Percentiles rank a stretch among this genome's conserved stretches.
phyloP scores from a whole-genome alignment of 2,797 vertebrate species.

The Pampus argenteus region DNA sequence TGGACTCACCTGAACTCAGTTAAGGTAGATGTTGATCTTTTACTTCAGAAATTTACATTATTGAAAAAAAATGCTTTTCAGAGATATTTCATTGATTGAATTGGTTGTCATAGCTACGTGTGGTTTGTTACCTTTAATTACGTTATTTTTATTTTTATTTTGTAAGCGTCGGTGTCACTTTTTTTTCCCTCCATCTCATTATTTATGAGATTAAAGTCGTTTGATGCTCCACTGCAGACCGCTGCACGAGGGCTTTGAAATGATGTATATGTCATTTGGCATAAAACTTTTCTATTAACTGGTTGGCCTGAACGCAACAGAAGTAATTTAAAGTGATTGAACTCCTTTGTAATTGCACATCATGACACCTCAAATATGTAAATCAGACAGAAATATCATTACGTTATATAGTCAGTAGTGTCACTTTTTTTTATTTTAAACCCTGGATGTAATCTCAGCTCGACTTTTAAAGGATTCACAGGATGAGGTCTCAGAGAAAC shows the following conservation, averaged over 20 bases:
- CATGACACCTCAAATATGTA: neutral
- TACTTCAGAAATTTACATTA: neutral
- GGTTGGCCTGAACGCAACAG: neutral
- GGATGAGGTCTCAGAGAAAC: conserved; percentile 18
- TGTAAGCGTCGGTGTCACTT: neutral
- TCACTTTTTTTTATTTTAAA: neutral
- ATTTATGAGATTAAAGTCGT: neutral
- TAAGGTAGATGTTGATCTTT: conserved; percentile 9
- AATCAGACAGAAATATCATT: neutral
- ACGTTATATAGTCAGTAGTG: too few relatives aligned
- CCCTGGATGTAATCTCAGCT: neutral
- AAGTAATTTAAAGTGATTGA: conserved; percentile 8
- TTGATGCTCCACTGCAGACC: neutral
- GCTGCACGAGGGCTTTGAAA: neutral
- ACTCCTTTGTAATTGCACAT: neutral
- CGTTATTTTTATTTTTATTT: conserved; percentile 6
- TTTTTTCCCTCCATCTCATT: neutral
- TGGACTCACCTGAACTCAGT: conserved; percentile 11
- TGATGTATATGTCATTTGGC: neutral
- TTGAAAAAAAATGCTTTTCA: too few relatives aligned
- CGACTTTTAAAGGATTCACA: neutral
- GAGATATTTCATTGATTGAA: too few relatives aligned
- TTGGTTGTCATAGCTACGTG: too few relatives aligned
- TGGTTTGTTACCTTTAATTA: neutral
- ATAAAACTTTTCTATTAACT: conserved; percentile 4